phyloP scores from a whole-genome alignment of 2,113 vertebrate genomes.

The Odobenus rosmarus region DNA sequence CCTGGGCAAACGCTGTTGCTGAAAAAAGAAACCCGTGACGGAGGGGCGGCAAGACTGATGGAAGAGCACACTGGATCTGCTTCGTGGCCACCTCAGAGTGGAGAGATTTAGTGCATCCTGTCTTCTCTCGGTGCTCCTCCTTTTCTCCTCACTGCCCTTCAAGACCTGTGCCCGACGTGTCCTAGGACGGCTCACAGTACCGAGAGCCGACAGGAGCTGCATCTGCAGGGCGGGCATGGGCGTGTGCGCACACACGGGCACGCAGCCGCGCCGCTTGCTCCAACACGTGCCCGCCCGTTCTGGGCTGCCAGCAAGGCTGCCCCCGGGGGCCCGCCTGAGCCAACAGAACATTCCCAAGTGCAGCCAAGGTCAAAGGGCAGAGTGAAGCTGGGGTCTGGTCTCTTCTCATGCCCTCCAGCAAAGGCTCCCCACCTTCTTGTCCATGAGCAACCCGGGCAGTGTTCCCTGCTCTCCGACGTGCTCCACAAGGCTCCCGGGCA shows the following conservation, averaged over 20 bases:
- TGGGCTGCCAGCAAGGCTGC: neutral
- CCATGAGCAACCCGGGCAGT: too few relatives aligned
- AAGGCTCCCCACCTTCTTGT: neutral
- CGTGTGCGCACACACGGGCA: too few relatives aligned
- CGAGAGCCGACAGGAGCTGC: accelerated
- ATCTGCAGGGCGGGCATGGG: accelerated
- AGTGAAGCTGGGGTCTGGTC: neutral
- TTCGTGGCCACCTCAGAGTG: neutral
- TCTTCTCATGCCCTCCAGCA: neutral
- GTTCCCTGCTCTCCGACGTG: neutral
- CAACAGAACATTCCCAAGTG: neutral
- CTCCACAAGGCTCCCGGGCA: neutral
- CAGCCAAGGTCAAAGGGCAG: neutral
- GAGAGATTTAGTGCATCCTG: neutral
- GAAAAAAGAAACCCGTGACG: neutral
- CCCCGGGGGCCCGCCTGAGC: accelerated
- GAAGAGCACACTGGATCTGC: neutral
- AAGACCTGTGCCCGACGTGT: too few relatives aligned
- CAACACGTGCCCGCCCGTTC: neutral
- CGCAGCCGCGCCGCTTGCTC: neutral
- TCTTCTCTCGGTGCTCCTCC: neutral
- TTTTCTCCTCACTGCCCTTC: neutral
- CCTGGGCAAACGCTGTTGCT: neutral
- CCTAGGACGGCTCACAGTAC: neutral
- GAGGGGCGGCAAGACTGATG: neutral